phyloP scores from a whole-genome alignment of 1,140 invertebrate species.

The Drosophila chauvacae region DNA sequence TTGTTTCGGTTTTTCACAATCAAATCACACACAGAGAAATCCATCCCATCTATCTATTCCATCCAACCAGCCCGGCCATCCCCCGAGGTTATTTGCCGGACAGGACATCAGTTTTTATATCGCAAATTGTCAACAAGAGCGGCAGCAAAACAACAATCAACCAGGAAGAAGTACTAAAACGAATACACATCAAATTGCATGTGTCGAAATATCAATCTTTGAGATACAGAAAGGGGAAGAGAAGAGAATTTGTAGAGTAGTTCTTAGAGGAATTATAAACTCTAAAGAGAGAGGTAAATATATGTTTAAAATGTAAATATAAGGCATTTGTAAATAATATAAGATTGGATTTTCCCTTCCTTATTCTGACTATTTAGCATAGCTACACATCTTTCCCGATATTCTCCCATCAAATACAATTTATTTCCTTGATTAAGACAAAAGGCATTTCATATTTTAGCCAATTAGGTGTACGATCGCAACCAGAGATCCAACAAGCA shows the following conservation, averaged over 20 bases:
- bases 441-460: slow-evolving; percentile 74
- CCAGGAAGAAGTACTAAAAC: slow-evolving; percentile 20
- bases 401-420: slow-evolving; percentile 19
- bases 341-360: background rate
- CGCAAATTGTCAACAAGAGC: slow-evolving; percentile 42
- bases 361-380: background rate
- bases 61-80: slow-evolving; percentile 28
- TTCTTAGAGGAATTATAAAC: no score
- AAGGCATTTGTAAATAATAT: no score
- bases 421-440: slow-evolving; percentile 55
- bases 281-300: background rate
- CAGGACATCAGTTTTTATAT: slow-evolving; percentile 57
- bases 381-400: background rate
- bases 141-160: slow-evolving; percentile 13
- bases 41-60: slow-evolving; percentile 18
- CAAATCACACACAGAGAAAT: slow-evolving; percentile 44
- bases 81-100: slow-evolving; percentile 46
- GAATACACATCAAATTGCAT: slow-evolving; percentile 25
- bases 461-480: slow-evolving; percentile 67
- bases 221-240: background rate
- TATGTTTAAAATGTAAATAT: background rate
- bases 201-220: slow-evolving; percentile 24
- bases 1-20: slow-evolving; percentile 72
- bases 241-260: background rate
- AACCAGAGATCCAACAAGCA: slow-evolving; percentile 47